Base-by-base conservation (phyloP, 2,113 vertebrate genomes). In the Deroptyus accipitrinus region DNA sequence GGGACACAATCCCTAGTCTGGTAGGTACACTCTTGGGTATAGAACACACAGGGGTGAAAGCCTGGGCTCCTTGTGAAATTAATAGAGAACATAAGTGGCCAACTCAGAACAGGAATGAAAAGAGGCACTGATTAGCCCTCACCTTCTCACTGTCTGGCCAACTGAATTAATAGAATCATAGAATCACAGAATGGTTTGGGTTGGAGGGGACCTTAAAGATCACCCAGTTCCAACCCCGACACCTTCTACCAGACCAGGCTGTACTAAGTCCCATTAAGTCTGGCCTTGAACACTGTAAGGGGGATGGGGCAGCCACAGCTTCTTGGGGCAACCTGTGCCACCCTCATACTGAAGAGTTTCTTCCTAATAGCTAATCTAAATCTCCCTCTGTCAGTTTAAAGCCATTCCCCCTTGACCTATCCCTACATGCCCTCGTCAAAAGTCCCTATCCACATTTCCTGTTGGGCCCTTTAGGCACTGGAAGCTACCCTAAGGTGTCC, bases 131-230 rank as follows among this genome's bases (percentile, higher is more conserved):
- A 39, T 54, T 49, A 73, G 59, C 33, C 44, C 24, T 22, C 54
- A 69, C 35, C 33, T 72, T 51, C 75, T 68, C 61, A 6, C 35
- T 73, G 17, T 20, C 67, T 39, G 17, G 31, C 39, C 16, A 39
- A 24, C 0, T 35, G 35, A 74, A 49, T 39, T 46, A 69, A 79
- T 0, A 66, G 33, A 59, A 59, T n/a, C 57, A 74, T 0, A 66
- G 37, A 59, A 59, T 24, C 57, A 59, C 13, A 59, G 57, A 35
- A 59, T 16, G 13, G 33, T 35, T 59, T 35, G 22, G 33, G 33
- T 59, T 24, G 33, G 22, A 59, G n/a, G 57, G 13, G 22, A 16
- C 22, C 33, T 59, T 59, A 24, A 59, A 59, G 33, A 59, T 59
- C 9, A 59, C 24, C 33, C 33, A 24, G n/a, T 59, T 59, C 33